These are phyloP conservation scores for Sminthurides bifidus DNA, from an alignment of 1,140 invertebrate genomes.

Conservation along the genomic window DNA sequence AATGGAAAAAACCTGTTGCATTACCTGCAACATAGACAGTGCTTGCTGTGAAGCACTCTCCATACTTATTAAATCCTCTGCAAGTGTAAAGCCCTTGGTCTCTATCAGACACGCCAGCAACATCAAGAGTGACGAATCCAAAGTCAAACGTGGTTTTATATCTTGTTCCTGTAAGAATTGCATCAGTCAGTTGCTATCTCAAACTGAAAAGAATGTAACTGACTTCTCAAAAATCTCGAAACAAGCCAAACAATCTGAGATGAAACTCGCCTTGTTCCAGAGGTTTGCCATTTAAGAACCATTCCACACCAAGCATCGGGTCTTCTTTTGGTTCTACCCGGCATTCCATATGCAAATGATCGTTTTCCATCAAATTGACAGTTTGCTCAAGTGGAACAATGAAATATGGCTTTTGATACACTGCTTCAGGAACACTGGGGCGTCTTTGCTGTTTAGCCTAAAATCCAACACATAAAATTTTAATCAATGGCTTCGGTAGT, in stretches of 20 bases:
- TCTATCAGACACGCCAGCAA: conserved; percentile 76
- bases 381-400: conserved; percentile 65
- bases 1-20: conserved; percentile 1
- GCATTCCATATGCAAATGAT: conserved; percentile 81
- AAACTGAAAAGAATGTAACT: too few species aligned
- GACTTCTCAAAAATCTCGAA: too few species aligned
- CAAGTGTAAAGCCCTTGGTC: conserved; percentile 91
- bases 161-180: conserved; percentile 44
- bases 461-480: neutral
- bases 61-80: conserved; percentile 70
- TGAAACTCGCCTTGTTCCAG: conserved; percentile 57
- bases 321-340: conserved; percentile 92
- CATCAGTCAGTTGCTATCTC: too few species aligned
- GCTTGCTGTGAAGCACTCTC: conserved; percentile 82
- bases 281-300: conserved; percentile 84
- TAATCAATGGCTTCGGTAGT: too few species aligned
- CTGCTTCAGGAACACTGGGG: conserved; percentile 50
- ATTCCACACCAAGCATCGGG: conserved; percentile 85
- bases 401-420: conserved; percentile 79
- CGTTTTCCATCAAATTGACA: conserved; percentile 75
- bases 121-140: conserved; percentile 79
- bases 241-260: too few species aligned
- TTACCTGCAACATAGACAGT: conserved; percentile 59
- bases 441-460: conserved; percentile 53
- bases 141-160: conserved; percentile 84